Evolutionary conservation across 2,113 vertebrate species (phyloP), one percentile per base, ranked within the genome.

Genomic region (Genyomyrus donnyi): DNA sequence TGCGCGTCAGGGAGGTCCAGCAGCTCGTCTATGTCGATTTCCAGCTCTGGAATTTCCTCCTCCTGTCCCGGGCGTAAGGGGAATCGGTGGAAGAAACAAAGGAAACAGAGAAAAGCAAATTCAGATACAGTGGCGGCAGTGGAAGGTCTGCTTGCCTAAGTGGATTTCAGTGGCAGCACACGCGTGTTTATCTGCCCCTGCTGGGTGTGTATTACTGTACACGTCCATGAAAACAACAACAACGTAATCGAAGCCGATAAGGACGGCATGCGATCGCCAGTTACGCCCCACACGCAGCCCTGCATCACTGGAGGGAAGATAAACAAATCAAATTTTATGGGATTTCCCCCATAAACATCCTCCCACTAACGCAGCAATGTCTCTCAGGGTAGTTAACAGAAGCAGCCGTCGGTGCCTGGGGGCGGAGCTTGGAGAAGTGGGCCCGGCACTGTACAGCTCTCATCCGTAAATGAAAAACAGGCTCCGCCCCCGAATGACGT

Each of bases 21-120:
- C 83, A 99, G 97, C 91, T 97, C 96, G 92, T 99, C 98, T 92
- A 99, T 97, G 93, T 99, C 98, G 87, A 99, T 98, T 93, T 99
- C 97, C 89, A 96, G 95, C 93, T 98, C 97, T 3, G 96, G 96
- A 88, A 96, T 95, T 49, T 95, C 95, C 91, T 96, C 95, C 90
- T 94, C 97, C 96, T 97, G 89, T 21, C 80, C 80, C 80, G 42
- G 83, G 21, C 31, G 87, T 88, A 52, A 90, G 91, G 93, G 89
- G 86, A 90, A 53, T 89, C 77, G 52, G 89, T 83, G 24, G 85
- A 91, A 58, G 90, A 50, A 17, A 11, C 13, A 88, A 70, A 89
- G 2, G 90, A 58, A 62, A 21, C 19, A 45, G 15, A 56, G 24
- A 62, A 89, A 11, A 85, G 8, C 2, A 62, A 10, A 48, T 7